Evolutionary conservation across 2,888 invertebrate species (phyloP), one percentile per base, ranked within the genome.

Genomic region (Sarcophaga subvicina): DNA sequence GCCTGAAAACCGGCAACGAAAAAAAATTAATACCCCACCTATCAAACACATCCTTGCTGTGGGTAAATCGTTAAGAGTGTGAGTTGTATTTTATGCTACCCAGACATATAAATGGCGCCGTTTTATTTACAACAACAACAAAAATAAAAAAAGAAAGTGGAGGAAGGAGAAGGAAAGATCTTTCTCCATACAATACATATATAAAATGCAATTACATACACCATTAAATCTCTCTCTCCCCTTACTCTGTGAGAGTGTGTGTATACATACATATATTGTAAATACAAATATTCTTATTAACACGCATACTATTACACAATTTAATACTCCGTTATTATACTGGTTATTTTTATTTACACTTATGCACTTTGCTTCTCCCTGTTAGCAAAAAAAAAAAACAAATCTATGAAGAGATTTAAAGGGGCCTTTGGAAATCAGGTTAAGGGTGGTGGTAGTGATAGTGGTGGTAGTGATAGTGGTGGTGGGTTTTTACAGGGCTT

Each of bases 191-290:
- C 14, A 4, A 37, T 22, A 60, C 64, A 47, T 11, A 27, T 82
- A 77, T 66, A 20, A 80, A 88, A 88, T 88, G 87, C 87, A 88
- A 87, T 86, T 87, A 86, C 84, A 88, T 83, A 87, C 85, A 62
- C 85, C 84, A 86, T 88, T 87, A 87, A 84, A 72, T 79, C 76
- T 78, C 77, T 75, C 5, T 54, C 17, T 54, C 54, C 72, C 72
- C 45, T 59, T 64, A 54, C 76, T 64, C 37, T 20, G 2, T 37
- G 37, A 2, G 37, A 8, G 37, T 8, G 8, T 37, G 2, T 2
- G 37, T 4, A 66, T 60, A 22, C 1, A 14, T 2, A 22, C 0
- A 14, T 2, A 66, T 60, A 4, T 27, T 27, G 20, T 25, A 14
- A 25, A 71, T 17, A 49, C n/a, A 63, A 47, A 63, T 72, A 64